Conservation (phyloP, 2,888 invertebrate genomes). For the Autographa pulchrina region DNA sequence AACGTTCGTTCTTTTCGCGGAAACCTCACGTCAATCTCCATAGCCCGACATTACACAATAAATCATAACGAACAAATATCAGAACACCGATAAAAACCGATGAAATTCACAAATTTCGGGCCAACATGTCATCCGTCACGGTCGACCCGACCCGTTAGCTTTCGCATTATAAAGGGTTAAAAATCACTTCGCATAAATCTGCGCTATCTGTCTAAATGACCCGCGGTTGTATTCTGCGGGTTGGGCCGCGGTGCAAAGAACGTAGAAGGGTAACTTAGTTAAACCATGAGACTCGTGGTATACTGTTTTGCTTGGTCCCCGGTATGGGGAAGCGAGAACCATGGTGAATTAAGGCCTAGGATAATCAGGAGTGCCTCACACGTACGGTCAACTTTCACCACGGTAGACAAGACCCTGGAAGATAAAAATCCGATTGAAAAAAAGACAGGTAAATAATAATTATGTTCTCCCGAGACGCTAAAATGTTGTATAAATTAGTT, state of each 20-base stretch:
- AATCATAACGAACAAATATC: slow-evolving; percentile 59
- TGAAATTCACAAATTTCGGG: slow-evolving; percentile 61
- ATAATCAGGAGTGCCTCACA: too few species aligned
- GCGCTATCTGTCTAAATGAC: slow-evolving; percentile 84
- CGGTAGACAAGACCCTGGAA: too few species aligned
- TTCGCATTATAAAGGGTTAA: slow-evolving; percentile 82
- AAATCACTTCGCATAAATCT: slow-evolving; percentile 87
- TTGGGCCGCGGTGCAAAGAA: slow-evolving; percentile 29
- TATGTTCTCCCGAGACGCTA: too few species aligned
- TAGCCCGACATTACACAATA: slow-evolving; percentile 36
- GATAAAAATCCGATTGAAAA: too few species aligned
- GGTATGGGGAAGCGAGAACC: too few species aligned
- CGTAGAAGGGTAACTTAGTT: slow-evolving; percentile 27
- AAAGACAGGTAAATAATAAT: too few species aligned
- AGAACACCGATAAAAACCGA: slow-evolving; percentile 64
- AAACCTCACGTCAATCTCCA: slow-evolving; percentile 23
- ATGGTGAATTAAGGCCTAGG: too few species aligned
- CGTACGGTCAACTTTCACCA: too few species aligned
- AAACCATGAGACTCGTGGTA: neutral
- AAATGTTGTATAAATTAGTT: too few species aligned
- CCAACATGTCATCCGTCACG: slow-evolving; percentile 58
- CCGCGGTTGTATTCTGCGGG: slow-evolving; percentile 73
- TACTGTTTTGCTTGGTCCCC: too few species aligned
- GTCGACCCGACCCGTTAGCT: slow-evolving; percentile 69
- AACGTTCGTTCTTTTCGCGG: neutral